These are phyloP conservation scores for Virgularia gustaviana DNA, from an alignment of 92 coral and sea anemone genomes.

Conservation along the genomic window DNA sequence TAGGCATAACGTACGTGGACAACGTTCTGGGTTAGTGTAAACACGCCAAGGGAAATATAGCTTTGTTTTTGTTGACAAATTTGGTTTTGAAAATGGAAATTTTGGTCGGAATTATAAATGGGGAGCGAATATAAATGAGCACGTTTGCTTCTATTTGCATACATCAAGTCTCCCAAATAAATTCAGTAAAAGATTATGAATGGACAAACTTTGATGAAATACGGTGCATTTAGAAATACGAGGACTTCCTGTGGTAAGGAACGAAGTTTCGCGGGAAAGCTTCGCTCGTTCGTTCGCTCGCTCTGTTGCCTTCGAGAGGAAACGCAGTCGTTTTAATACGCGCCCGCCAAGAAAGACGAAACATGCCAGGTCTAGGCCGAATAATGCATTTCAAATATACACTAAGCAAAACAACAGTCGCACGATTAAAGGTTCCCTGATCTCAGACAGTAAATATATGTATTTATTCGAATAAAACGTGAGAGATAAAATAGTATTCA, in stretches of 20 bases:
- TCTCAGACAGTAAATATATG: slow-evolving; percentile 27
- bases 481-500: slow-evolving; percentile 12
- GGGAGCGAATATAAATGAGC: slow-evolving; percentile 93
- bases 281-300: too few relatives aligned
- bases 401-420: slow-evolving; percentile 36
- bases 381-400: neutral
- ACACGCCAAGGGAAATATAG: too few relatives aligned
- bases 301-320: too few relatives aligned
- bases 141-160: slow-evolving; percentile 98
- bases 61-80: slow-evolving; percentile 6
- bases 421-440: slow-evolving; percentile 39
- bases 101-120: slow-evolving; percentile 77
- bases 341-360: too few relatives aligned
- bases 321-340: too few relatives aligned
- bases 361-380: too few relatives aligned
- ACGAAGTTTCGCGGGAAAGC: too few relatives aligned
- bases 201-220: slow-evolving; percentile 24
- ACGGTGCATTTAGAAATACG: too few relatives aligned
- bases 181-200: slow-evolving; percentile 28
- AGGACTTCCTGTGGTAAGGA: too few relatives aligned
- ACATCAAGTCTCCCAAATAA: slow-evolving; percentile 65
- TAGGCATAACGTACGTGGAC: too few relatives aligned
- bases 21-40: too few relatives aligned
- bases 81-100: slow-evolving; percentile 31
- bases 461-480: slow-evolving; percentile 4